A percentile compares a stretch with the other conserved stretches of the same genome.
These are phyloP conservation scores for Ctena decussata DNA, from an alignment of 2,888 invertebrate genomes.

Conservation along the genomic window DNA sequence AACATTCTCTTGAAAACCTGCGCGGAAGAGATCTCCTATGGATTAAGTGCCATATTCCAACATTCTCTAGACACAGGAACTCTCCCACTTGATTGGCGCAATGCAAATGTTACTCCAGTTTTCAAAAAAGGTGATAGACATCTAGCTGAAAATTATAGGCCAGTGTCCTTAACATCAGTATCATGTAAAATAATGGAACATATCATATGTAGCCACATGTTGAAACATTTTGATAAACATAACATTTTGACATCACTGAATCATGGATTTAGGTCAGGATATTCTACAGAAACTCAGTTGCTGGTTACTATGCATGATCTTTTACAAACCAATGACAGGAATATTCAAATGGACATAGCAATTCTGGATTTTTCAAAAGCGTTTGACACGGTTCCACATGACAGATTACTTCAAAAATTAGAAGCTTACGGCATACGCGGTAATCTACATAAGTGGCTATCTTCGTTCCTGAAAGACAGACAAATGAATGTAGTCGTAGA, in stretches of 20 bases:
- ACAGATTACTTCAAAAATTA: constrained; percentile 19
- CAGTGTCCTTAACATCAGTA: constrained; percentile 23
- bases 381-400: constrained; percentile 32
- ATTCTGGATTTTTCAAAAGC: constrained; percentile 36
- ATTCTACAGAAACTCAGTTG: constrained; percentile 31
- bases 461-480: constrained; percentile 24
- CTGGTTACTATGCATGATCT: constrained; percentile 24
- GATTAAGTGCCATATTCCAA: no score
- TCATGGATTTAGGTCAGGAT: constrained; percentile 29
- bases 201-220: constrained; percentile 33
- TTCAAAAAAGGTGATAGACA: constrained; percentile 16
- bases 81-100: background rate
- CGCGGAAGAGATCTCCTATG: background rate
- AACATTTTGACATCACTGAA: constrained; percentile 21
- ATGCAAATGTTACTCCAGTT: background rate
- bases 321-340: constrained; percentile 16
- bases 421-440: constrained; percentile 24
- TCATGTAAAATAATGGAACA: constrained; percentile 24
- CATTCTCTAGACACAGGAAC: constrained; percentile 1
- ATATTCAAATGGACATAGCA: constrained; percentile 24
- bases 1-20: background rate
- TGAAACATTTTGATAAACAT: constrained; percentile 33
- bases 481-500: constrained; percentile 10
- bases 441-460: constrained; percentile 15
- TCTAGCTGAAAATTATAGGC: constrained; percentile 6